Conservation (phyloP, 2,888 invertebrate genomes). For the Calliphora vomitoria region DNA sequence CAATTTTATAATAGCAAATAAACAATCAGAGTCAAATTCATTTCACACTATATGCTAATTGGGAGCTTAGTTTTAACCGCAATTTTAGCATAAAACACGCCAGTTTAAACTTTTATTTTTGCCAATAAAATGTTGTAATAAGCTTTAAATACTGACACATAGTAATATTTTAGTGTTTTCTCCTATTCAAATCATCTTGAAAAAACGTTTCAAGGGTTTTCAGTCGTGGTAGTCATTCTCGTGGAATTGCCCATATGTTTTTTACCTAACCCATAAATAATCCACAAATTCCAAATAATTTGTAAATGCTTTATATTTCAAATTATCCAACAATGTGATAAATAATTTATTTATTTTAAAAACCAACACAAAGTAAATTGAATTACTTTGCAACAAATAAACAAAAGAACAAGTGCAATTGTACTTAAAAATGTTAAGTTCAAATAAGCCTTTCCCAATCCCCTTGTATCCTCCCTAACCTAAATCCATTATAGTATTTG, state of each 20-base stretch:
- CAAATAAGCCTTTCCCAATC: not conserved
- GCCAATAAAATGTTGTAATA: no score
- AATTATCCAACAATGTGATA: not conserved
- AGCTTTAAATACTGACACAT: no score
- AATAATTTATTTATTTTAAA: slow-evolving; percentile 14
- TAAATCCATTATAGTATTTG: slow-evolving; percentile 4
- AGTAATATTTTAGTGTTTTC: no score
- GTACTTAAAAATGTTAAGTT: slow-evolving; percentile 35
- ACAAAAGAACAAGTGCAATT: slow-evolving; percentile 27
- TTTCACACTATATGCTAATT: no score
- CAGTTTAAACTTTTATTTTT: no score
- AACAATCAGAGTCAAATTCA: no score
- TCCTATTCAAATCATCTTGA: no score
- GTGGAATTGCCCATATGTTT: not conserved
- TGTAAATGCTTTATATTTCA: not conserved
- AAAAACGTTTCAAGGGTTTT: no score
- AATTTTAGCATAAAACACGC: no score
- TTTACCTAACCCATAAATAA: not conserved
- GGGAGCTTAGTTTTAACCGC: no score
- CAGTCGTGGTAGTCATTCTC: no score
- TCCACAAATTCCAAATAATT: not conserved
- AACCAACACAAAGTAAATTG: slow-evolving; percentile 7
- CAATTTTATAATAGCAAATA: no score
- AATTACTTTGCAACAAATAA: slow-evolving; percentile 33
- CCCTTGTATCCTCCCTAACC: not conserved